Percentiles rank a stretch among this genome's conserved stretches.
Evolutionary conservation across 1,140 invertebrate genomes (phyloP).

Genomic region (Rhyacophila brunnea): DNA sequence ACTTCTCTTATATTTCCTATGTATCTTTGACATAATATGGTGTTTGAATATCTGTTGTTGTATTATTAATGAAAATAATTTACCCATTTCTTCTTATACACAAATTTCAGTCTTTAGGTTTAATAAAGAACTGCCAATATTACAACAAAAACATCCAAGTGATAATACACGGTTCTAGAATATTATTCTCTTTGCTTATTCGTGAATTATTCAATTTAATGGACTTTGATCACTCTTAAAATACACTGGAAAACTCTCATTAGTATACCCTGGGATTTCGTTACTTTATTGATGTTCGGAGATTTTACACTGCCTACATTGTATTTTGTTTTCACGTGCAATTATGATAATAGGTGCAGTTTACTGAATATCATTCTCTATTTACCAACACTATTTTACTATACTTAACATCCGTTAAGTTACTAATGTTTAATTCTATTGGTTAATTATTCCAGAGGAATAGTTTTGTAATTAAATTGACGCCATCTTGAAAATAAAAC

Average conservation of each 20-base stretch:
- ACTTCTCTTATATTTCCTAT: too few relatives aligned
- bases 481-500: background rate
- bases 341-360: constrained; percentile 29
- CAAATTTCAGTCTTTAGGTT: too few relatives aligned
- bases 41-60: too few relatives aligned
- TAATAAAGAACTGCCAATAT: too few relatives aligned
- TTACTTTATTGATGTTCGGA: background rate
- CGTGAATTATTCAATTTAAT: too few relatives aligned
- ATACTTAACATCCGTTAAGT: background rate
- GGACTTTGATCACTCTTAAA: too few relatives aligned
- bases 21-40: too few relatives aligned
- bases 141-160: too few relatives aligned
- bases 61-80: too few relatives aligned
- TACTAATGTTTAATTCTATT: background rate
- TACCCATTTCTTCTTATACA: too few relatives aligned
- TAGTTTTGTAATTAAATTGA: background rate
- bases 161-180: too few relatives aligned
- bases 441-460: background rate
- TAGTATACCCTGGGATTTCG: constrained; percentile 1
- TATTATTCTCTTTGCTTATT: too few relatives aligned
- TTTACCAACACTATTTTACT: background rate
- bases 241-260: background rate
- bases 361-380: background rate
- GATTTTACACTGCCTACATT: constrained; percentile 28
- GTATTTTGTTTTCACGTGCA: constrained; percentile 19